Conservation (phyloP, 2,888 invertebrate species). For the Melikaiella ostensackeni region DNA sequence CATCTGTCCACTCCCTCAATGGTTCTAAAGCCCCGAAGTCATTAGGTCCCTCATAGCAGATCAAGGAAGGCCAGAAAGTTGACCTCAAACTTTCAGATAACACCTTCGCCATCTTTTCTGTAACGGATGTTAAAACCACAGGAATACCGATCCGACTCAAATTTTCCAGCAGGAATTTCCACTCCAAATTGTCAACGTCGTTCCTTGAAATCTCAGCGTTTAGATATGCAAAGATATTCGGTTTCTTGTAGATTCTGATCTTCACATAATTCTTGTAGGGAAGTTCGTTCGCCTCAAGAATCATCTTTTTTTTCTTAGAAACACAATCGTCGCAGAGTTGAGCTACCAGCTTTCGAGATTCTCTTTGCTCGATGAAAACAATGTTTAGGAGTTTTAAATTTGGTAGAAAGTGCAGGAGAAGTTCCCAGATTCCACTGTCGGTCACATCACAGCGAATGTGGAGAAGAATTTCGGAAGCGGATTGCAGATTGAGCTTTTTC, state of each 20-base stretch:
- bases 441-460: background rate
- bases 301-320: background rate
- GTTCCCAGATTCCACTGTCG: background rate
- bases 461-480: background rate
- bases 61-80: background rate
- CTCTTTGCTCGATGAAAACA: background rate
- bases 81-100: background rate
- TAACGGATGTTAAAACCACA: background rate
- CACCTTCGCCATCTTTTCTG: background rate
- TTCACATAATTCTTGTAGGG: background rate
- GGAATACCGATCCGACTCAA: slow-evolving; percentile 5
- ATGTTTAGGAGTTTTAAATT: background rate
- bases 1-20: background rate
- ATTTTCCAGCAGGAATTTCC: background rate
- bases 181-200: background rate
- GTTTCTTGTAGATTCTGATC: background rate
- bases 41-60: slow-evolving; percentile 16
- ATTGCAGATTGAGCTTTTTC: background rate
- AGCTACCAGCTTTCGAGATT: background rate
- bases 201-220: background rate
- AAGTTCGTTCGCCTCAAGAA: background rate
- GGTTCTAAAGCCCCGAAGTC: slow-evolving; percentile 4
- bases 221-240: background rate
- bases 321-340: background rate
- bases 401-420: background rate